Conservation (phyloP, 2,888 invertebrate genomes). For the Phrixothrix hirtus region DNA sequence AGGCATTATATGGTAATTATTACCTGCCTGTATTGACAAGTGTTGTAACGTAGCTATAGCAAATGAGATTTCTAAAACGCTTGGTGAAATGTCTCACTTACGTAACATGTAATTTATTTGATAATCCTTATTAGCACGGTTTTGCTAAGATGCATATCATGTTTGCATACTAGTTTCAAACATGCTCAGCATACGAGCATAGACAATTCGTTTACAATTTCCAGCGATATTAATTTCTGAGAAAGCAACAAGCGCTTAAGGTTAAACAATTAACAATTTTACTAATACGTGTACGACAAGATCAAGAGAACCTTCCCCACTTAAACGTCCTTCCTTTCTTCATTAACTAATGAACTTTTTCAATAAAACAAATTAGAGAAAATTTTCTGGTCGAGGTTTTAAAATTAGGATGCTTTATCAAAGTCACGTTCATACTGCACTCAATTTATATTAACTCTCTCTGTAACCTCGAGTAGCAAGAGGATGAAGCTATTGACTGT, state of each 20-base stretch:
- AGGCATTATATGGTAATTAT: not conserved
- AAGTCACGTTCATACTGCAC: constrained; percentile 41
- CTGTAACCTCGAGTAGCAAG: constrained; percentile 29
- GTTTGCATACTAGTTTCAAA: constrained; percentile 14
- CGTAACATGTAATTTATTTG: constrained; percentile 16
- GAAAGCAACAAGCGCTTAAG: not conserved
- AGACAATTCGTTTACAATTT: constrained; percentile 14
- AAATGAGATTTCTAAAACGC: constrained; percentile 15
- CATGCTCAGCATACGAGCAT: constrained; percentile 4
- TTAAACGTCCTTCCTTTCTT: not conserved
- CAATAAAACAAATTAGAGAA: constrained; percentile 12
- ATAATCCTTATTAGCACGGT: constrained; percentile 23
- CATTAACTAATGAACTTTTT: constrained; percentile 17
- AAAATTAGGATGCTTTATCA: constrained; percentile 43
- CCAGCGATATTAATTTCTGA: constrained; percentile 3
- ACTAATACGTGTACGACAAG: no score
- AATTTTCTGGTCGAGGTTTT: constrained; percentile 33
- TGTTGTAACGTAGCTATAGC: constrained; percentile 3
- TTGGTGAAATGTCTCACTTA: constrained; percentile 13
- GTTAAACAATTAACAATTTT: not conserved
- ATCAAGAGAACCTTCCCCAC: no score
- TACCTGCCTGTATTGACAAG: not conserved
- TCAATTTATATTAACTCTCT: constrained; percentile 41
- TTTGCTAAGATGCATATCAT: constrained; percentile 25
- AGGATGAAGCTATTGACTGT: constrained; percentile 28